Percentiles rank a stretch among this genome's conserved stretches.
Evolutionary conservation across 2,113 vertebrate species (phyloP).

Genomic region (Toxostoma redivivum): DNA sequence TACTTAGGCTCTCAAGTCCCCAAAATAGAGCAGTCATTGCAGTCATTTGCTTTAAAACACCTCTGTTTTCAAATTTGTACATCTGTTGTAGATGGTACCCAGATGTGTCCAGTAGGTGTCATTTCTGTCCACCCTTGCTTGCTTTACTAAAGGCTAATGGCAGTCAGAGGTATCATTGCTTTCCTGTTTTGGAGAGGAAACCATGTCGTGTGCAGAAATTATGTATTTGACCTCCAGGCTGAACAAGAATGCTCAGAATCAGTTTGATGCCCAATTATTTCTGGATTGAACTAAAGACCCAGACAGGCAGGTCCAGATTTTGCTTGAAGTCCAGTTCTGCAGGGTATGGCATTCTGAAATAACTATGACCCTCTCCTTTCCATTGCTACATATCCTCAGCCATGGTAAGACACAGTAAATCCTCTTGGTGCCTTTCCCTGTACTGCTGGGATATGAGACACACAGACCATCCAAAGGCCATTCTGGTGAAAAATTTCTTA

Average conservation of each 20-base stretch:
- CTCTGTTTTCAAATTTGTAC: neutral
- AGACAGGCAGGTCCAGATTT: neutral
- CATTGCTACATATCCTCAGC: neutral
- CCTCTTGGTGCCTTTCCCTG: neutral
- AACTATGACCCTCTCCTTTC: neutral
- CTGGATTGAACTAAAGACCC: neutral
- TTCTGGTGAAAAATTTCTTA: neutral
- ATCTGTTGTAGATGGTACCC: neutral
- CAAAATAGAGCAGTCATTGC: neutral
- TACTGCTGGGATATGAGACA: neutral
- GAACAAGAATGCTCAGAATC: neutral
- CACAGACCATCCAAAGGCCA: fast-evolving
- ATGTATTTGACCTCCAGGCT: neutral
- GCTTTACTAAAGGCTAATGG: neutral
- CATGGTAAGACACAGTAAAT: neutral
- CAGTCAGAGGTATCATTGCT: neutral
- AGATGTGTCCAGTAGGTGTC: neutral
- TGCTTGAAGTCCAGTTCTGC: neutral
- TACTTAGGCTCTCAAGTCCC: neutral
- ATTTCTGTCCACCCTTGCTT: neutral
- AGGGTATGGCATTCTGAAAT: neutral
- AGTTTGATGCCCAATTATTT: neutral
- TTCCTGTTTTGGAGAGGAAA: neutral
- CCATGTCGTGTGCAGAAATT: neutral
- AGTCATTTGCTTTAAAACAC: neutral